Base-by-base conservation (phyloP, 2,113 vertebrate species). In the Leptosomus discolor region DNA sequence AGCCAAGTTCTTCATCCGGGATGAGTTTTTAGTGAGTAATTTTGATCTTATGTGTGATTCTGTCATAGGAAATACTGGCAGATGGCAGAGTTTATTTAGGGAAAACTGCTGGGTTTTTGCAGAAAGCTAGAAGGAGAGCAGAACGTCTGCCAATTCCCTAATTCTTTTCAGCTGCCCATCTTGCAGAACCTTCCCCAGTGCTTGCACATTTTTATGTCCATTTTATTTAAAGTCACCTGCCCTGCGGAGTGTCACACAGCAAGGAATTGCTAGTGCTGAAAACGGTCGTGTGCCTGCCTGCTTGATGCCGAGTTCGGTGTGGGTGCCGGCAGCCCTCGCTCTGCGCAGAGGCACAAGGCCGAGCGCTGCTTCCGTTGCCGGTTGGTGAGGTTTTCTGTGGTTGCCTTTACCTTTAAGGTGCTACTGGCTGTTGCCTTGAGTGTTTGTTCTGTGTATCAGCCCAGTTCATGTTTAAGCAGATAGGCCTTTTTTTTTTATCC, bases 1-100 rank as follows among this genome's bases (percentile, higher is more conserved):
- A 98, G 99, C 99, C 75, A 99, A 99, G 97, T 99, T 99, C 98
- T 99, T 99, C 97, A 99, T 99, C 98, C 98, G 99, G 92, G 99
- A 99, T 87, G 99, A 99, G 97, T 99, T 99, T 97, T 97, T 99
- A 98, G 99, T 99, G 97, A 99, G 99, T 98, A 75, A 61, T 65
- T 93, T 94, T 78, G 20, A 67, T 75, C 53, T 88, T 95, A 69
- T 48, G 48, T 79, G 58, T 84, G 26, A 64, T 78, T 63, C 54
- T 91, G 15, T 34, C 82, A 34, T 32, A 67, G 78, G 79, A 92
- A 88, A 94, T 92, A 74, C 77, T 95, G 63, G 79, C 95, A 90
- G 90, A 93, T 95, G 94, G 93, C 21, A 2, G 15, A 8, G 21
- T 64, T 91, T 90, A 94, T 83, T 96, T 71, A 88, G 67, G 71